A percentile compares a stretch with the other conserved stretches of the same genome.
Evolutionary conservation across 2,113 vertebrate genomes (phyloP).

Genomic region (Melanostigma gelatinosum): DNA sequence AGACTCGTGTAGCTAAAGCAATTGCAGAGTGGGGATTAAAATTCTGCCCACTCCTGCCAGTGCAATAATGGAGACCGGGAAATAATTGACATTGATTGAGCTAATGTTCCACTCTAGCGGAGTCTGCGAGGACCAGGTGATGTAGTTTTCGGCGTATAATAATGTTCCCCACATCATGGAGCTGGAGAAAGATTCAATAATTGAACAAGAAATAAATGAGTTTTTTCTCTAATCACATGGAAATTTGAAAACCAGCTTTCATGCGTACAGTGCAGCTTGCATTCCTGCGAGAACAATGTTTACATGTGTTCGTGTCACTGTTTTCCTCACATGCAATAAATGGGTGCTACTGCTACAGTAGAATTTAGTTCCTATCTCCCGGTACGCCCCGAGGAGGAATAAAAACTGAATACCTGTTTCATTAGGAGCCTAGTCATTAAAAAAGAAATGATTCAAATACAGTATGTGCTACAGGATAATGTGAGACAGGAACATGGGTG

Average conservation of each 20-base stretch:
- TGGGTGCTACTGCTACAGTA: neutral
- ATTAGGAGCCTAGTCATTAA: conserved; percentile 10
- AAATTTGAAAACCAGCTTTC: conserved; percentile 60
- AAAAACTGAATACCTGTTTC: conserved; percentile 27
- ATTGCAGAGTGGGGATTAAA: conserved; percentile 66
- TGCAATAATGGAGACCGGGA: conserved; percentile 75
- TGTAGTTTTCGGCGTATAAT: conserved; percentile 66
- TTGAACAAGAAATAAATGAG: conserved; percentile 74
- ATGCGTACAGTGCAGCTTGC: conserved; percentile 17
- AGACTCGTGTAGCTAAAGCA: conserved; percentile 64
- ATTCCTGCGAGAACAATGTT: conserved; percentile 22
- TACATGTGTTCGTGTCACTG: conserved; percentile 39
- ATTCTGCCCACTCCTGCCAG: conserved; percentile 71
- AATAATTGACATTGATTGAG: conserved; percentile 84
- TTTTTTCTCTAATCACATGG: conserved; percentile 65
- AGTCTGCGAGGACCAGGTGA: conserved; percentile 69
- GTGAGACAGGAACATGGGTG: neutral
- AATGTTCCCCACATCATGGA: conserved; percentile 61
- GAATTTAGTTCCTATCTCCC: conserved; percentile 19
- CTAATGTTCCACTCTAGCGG: conserved; percentile 75
- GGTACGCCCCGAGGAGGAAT: conserved; percentile 21
- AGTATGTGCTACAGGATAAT: neutral
- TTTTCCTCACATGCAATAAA: conserved; percentile 13
- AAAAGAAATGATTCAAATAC: conserved; percentile 20
- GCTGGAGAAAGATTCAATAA: conserved; percentile 71